These are phyloP conservation scores for Melanophora roralis DNA, from an alignment of 2,888 invertebrate genomes.

Conservation along the genomic window DNA sequence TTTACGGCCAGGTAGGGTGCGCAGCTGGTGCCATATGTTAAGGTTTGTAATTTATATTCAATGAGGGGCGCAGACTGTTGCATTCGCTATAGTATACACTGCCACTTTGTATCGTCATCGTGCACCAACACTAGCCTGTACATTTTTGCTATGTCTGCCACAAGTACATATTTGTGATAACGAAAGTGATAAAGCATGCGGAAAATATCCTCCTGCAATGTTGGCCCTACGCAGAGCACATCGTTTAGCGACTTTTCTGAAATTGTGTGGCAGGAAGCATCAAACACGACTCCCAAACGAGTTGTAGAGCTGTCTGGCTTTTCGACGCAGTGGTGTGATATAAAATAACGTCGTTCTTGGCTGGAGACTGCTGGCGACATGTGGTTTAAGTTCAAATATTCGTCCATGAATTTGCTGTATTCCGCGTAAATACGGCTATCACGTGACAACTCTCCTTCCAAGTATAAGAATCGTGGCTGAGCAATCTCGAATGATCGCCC, in stretches of 20 bases:
- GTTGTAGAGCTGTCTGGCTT: constrained; percentile 52
- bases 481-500: constrained; percentile 23
- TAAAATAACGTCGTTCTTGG: neutral
- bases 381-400: neutral
- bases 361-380: no score
- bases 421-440: neutral
- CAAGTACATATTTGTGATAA: constrained; percentile 29
- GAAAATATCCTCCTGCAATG: constrained; percentile 49
- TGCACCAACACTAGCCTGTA: constrained; percentile 37
- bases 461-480: no score
- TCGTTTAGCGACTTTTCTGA: constrained; percentile 37
- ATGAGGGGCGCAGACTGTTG: neutral
- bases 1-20: constrained; percentile 5
- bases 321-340: constrained; percentile 36
- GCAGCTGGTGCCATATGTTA: constrained; percentile 25
- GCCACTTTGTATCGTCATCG: constrained; percentile 13
- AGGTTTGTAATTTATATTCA: constrained; percentile 9
- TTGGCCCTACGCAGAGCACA: constrained; percentile 33
- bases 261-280: constrained; percentile 19
- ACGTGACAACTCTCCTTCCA: no score
- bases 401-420: neutral
- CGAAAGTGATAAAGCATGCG: constrained; percentile 41
- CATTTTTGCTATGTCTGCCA: constrained; percentile 48
- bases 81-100: constrained; percentile 36
- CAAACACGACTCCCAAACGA: constrained; percentile 35